Percentiles rank a stretch among this genome's conserved stretches.
Conservation (phyloP, 2,888 invertebrate genomes). For the Agrochola litura region DNA sequence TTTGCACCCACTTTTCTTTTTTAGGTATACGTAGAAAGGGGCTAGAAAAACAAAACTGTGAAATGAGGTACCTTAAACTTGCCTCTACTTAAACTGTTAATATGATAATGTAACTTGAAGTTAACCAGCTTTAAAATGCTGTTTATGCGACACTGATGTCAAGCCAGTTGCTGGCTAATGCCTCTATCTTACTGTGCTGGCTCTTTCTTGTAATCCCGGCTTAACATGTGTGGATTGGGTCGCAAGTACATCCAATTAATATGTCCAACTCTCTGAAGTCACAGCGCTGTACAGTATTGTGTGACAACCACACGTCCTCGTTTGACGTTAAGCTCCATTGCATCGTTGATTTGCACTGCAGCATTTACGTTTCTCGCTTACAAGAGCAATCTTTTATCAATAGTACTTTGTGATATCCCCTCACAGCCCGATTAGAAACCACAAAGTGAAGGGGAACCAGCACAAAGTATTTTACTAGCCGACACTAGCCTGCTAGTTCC, state of each 20-base stretch:
- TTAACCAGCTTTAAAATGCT: constrained; percentile 34
- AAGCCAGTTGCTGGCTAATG: constrained; percentile 17
- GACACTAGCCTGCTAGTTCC: constrained; percentile 28
- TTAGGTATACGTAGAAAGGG: background rate
- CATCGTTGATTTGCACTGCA: constrained; percentile 35
- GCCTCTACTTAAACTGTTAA: background rate
- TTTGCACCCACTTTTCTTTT: background rate
- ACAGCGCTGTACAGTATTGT: constrained; percentile 36
- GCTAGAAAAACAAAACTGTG: background rate
- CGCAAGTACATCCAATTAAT: constrained; percentile 53
- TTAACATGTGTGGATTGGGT: constrained; percentile 35
- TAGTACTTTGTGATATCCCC: constrained; percentile 29
- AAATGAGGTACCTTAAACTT: background rate
- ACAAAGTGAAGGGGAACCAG: constrained; percentile 4
- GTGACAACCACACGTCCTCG: constrained; percentile 33
- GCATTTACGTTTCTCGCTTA: constrained; percentile 16
- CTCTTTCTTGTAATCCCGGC: constrained; percentile 21
- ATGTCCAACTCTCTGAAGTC: constrained; percentile 43
- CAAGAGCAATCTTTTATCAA: constrained; percentile 44
- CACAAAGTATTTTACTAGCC: constrained; percentile 22
- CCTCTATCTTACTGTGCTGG: constrained; percentile 33
- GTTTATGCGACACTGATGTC: constrained; percentile 31
- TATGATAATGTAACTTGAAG: background rate
- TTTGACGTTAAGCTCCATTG: constrained; percentile 50
- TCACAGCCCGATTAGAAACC: constrained; percentile 29